These are phyloP conservation scores for Callipepla squamata DNA, from an alignment of 2,113 vertebrate genomes.

Conservation along the genomic window DNA sequence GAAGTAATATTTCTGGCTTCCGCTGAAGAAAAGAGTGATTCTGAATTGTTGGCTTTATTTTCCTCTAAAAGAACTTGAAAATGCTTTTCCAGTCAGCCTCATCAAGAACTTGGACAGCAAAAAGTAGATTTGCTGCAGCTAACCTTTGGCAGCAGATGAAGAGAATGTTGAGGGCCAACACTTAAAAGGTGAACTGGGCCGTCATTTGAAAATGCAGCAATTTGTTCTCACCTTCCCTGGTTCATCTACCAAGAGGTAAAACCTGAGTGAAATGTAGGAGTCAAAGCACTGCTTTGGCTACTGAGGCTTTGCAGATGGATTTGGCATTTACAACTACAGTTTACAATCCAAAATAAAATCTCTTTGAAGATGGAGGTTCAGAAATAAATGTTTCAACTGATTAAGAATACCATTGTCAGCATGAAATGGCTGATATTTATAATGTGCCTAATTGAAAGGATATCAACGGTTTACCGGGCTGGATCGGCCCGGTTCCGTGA, in stretches of 20 bases:
- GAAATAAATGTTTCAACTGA: slow-evolving; percentile 53
- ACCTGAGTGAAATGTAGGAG: background rate
- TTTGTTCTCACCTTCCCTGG: background rate
- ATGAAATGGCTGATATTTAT: slow-evolving; percentile 28
- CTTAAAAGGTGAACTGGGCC: background rate
- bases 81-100: background rate
- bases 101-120: background rate
- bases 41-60: slow-evolving; percentile 1
- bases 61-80: background rate
- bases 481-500: too few species aligned
- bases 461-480: background rate
- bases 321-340: background rate
- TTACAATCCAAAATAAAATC: slow-evolving; percentile 48
- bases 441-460: slow-evolving; percentile 16
- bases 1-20: background rate
- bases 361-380: slow-evolving; percentile 4
- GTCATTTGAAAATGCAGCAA: background rate
- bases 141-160: background rate
- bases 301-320: background rate
- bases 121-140: background rate
- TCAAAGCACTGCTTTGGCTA: background rate
- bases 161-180: background rate
- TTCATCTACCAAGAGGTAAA: background rate
- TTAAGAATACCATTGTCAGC: slow-evolving; percentile 49
- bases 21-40: background rate